phyloP scores from a whole-genome alignment of 2,113 vertebrate species.

The Aspiorhynchus laticeps region DNA sequence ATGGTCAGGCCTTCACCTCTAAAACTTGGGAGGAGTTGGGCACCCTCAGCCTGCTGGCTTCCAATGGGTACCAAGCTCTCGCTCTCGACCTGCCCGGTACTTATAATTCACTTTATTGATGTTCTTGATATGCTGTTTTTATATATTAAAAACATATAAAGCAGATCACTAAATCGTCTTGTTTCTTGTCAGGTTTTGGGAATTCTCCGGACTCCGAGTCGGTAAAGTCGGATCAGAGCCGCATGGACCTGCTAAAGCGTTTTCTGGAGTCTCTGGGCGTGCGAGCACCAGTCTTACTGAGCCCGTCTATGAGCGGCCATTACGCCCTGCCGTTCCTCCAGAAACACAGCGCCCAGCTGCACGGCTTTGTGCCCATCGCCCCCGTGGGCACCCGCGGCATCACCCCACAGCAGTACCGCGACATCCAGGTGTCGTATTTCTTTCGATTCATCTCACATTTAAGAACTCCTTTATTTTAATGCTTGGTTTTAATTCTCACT shows the following conservation, averaged over 20 bases:
- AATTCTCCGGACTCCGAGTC: conserved; percentile 77
- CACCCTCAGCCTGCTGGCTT: conserved; percentile 84
- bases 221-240: conserved; percentile 77
- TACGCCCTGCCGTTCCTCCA: conserved; percentile 91
- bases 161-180: not conserved
- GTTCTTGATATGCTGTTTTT: not conserved
- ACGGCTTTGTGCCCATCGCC: conserved; percentile 86
- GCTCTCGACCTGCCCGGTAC: conserved; percentile 94
- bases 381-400: conserved; percentile 86
- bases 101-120: not conserved
- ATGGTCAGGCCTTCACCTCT: conserved; percentile 92
- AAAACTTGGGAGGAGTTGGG: conserved; percentile 91
- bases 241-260: conserved; percentile 80
- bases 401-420: conserved; percentile 81
- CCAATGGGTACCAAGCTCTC: conserved; percentile 83
- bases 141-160: not conserved
- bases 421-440: conserved; percentile 80
- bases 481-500: not conserved
- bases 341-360: conserved; percentile 74
- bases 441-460: not conserved
- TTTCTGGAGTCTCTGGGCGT: conserved; percentile 81
- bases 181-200: conserved; percentile 81
- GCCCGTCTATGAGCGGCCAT: conserved; percentile 92
- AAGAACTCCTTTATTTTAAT: not conserved
- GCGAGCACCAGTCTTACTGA: conserved; percentile 81